A percentile compares a stretch with the other conserved stretches of the same genome.
phyloP scores from a whole-genome alignment of 2,888 invertebrate genomes.

The Macrophya alboannulata region DNA sequence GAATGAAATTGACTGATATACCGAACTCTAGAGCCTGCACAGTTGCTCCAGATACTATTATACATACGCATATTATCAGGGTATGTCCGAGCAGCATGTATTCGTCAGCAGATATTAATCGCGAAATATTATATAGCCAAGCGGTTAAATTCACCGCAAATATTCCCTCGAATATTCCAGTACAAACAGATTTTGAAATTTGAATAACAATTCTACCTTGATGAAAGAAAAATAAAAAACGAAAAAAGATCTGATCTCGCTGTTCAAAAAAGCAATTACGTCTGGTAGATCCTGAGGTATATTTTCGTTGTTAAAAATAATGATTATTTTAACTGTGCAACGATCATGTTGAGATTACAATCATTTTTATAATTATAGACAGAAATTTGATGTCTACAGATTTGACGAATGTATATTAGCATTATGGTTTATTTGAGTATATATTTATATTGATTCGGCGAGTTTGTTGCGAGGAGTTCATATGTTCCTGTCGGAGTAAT shows the following conservation, averaged over 20 bases:
- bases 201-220: background rate
- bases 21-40: background rate
- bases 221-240: background rate
- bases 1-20: background rate
- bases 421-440: background rate
- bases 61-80: background rate
- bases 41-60: background rate
- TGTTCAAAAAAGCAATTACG: background rate
- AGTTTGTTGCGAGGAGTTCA: background rate
- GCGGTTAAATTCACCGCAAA: background rate
- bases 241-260: background rate
- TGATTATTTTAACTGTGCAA: background rate
- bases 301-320: background rate
- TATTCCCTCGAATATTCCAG: background rate
- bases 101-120: slow-evolving; percentile 1
- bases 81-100: background rate
- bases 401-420: background rate
- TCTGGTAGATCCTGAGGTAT: background rate
- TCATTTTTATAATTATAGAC: background rate
- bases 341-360: background rate
- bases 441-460: background rate
- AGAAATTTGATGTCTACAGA: too few species aligned
- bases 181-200: slow-evolving; percentile 2
- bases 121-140: background rate
- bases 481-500: background rate